A percentile compares a stretch with the other conserved stretches of the same genome.
These are phyloP conservation scores for Sorex maritimensis DNA, from an alignment of 2,797 vertebrate genomes.

Conservation along the genomic window DNA sequence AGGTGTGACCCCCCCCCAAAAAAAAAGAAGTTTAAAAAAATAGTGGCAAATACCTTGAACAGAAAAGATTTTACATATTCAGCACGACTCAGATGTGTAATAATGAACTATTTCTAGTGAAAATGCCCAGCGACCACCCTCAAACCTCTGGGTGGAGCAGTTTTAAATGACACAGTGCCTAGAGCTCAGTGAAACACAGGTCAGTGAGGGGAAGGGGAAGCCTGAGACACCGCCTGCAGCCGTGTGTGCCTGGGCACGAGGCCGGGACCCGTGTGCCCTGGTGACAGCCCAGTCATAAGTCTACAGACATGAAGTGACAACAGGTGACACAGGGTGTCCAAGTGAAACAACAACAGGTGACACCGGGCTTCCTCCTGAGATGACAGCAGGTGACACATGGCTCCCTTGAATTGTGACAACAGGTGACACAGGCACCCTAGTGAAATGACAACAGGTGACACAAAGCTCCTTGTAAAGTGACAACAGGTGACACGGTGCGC, in stretches of 20 bases:
- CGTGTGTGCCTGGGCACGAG: not conserved
- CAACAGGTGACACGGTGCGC: not conserved
- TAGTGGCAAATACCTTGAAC: not conserved
- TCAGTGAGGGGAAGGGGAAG: not conserved
- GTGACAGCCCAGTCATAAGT: not conserved
- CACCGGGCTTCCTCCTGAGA: not conserved
- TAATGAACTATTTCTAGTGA: not conserved
- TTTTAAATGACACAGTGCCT: not conserved
- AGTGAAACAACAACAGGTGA: not conserved
- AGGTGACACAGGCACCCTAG: not conserved
- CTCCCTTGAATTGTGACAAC: not conserved
- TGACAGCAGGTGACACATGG: not conserved
- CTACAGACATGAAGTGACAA: not conserved
- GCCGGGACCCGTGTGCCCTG: accelerated
- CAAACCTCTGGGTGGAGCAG: not conserved
- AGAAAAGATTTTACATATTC: not conserved
- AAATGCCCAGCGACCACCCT: not conserved
- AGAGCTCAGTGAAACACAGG: not conserved
- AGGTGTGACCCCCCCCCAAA: too few species aligned
- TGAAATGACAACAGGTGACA: not conserved
- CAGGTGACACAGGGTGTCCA: not conserved
- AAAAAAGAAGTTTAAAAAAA: not conserved
- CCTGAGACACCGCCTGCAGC: not conserved
- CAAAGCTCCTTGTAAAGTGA: not conserved
- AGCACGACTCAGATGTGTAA: not conserved